phyloP scores from a whole-genome alignment of 1,140 invertebrate species.

The Drosophila repleta region DNA sequence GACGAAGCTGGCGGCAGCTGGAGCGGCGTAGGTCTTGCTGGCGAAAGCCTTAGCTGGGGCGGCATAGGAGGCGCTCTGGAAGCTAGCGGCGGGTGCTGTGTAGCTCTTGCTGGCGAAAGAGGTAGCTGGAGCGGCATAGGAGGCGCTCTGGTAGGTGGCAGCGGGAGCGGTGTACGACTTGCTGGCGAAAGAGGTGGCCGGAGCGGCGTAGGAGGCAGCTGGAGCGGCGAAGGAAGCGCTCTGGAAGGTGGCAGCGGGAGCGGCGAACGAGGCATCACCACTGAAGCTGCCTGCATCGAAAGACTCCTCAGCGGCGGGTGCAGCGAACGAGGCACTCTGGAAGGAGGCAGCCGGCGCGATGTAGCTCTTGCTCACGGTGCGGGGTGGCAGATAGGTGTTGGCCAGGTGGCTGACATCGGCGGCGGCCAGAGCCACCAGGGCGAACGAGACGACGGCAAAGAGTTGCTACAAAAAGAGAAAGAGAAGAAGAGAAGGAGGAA shows the following conservation, averaged over 20 bases:
- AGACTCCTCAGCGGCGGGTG: slow-evolving; percentile 14
- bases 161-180: no score
- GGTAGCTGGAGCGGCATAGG: no score
- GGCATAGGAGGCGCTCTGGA: no score
- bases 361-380: slow-evolving; percentile 18
- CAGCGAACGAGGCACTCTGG: slow-evolving; percentile 20
- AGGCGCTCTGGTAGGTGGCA: no score
- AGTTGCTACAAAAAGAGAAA: slow-evolving; percentile 50
- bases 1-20: not conserved
- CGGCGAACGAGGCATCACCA: not conserved
- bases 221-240: no score
- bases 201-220: no score
- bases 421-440: slow-evolving; percentile 59
- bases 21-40: no score
- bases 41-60: no score
- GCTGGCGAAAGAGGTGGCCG: no score
- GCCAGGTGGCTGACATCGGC: slow-evolving; percentile 72
- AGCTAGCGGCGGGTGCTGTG: no score
- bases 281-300: no score
- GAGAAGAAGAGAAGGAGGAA: not conserved
- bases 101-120: no score
- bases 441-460: slow-evolving; percentile 55
- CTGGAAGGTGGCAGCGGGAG: slow-evolving; percentile 10
- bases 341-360: slow-evolving; percentile 25
- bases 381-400: slow-evolving; percentile 66